Base-by-base conservation (phyloP, 2,113 vertebrate species). In the Steatornis caripensis region DNA sequence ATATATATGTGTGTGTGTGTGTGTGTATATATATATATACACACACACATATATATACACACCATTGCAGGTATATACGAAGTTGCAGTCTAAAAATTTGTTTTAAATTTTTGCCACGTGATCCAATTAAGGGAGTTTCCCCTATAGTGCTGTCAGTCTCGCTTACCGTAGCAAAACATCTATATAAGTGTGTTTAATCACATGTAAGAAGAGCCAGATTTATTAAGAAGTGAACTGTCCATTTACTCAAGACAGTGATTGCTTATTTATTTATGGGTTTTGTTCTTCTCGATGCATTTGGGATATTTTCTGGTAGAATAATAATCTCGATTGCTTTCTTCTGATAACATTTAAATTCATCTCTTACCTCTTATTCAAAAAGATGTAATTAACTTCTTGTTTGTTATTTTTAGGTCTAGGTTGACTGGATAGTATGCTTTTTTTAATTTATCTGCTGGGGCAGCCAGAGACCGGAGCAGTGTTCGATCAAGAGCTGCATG, bases 291-390 rank as follows among this genome's bases (percentile, higher is more conserved):
- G 45, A 16, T 68, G 36, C 36, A 37, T 69, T 78, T 86, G 39
- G 7, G 46, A 14, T 80, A n/a, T 84, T 75, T 93, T 84, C 64
- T 82, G 23, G 32, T 82, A 72, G 74, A 92, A 84, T 89, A 92
- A 78, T 65, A 41, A 43, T 71, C 43, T 78, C 80, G 55, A 84
- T 92, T 93, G 51, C 51, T 88, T 93, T 72, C 24, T 84, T 91
- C 26, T 77, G 58, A 30, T 71, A 87, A 64, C 19, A n/a, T 43
- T 87, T 81, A 87, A 75, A 81, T 75, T 43, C 1, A 3, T 87
- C 30, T 64, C 13, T 55, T 84, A 6, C 9, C 4, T 77, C 16
- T 69, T 89, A 41, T 77, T 85, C 58, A 36, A 82, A 89, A 86
- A 90, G 20, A 55, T 75, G 34, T n/a, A 45, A 94, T 71, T 84